Conservation (phyloP, 1,140 invertebrate genomes). For the Drosophila albomicans region DNA sequence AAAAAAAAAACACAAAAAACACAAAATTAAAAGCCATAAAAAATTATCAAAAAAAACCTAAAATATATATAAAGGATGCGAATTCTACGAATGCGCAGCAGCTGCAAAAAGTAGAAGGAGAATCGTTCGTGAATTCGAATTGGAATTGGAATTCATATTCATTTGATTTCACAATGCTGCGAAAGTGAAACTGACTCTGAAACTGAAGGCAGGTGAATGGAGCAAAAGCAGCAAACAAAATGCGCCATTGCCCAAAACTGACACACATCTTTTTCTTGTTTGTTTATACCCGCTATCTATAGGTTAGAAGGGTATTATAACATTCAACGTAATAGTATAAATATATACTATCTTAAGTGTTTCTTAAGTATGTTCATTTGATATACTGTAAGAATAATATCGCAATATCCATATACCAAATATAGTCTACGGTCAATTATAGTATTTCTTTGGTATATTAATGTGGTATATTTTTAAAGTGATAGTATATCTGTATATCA, state of each 20-base stretch:
- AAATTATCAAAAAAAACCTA: constrained; percentile 34
- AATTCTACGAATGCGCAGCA: constrained; percentile 76
- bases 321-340: too few species aligned
- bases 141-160: constrained; percentile 73
- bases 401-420: too few species aligned
- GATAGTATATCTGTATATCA: too few species aligned
- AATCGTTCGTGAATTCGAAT: constrained; percentile 50
- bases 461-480: too few species aligned
- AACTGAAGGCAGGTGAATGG: constrained; percentile 49
- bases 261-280: constrained; percentile 54
- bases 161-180: constrained; percentile 81
- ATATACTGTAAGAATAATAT: too few species aligned
- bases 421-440: too few species aligned
- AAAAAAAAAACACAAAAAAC: constrained; percentile 25
- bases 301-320: too few species aligned
- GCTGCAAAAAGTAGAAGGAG: constrained; percentile 65
- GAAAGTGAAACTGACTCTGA: constrained; percentile 69
- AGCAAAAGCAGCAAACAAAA: constrained; percentile 22
- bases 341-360: too few species aligned
- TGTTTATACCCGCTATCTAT: too few species aligned
- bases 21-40: constrained; percentile 11
- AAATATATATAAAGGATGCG: constrained; percentile 20
- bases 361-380: too few species aligned
- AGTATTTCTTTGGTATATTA: too few species aligned
- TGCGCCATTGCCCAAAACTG: constrained; percentile 31